phyloP scores from a whole-genome alignment of 2,797 vertebrate genomes.

The Anolis apletophallus region DNA sequence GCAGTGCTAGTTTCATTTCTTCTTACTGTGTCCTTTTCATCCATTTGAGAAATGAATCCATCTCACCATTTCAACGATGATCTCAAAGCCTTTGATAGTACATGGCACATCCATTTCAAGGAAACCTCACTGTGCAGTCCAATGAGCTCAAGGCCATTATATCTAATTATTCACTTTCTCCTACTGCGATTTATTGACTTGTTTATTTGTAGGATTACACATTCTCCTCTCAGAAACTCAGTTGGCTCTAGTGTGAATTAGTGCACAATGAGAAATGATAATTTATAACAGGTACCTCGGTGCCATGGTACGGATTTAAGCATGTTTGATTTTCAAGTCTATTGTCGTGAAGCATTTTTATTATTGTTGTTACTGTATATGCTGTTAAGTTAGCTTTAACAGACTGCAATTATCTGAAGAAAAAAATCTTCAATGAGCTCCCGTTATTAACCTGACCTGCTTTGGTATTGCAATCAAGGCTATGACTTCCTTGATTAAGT shows the following conservation, averaged over 20 bases:
- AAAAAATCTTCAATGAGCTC: no score
- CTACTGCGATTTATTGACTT: constrained; percentile 34
- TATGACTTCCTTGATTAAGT: no score
- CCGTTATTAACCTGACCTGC: no score
- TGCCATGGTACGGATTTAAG: neutral
- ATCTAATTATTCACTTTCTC: constrained; percentile 42
- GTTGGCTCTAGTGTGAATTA: neutral
- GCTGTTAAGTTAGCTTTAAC: no score
- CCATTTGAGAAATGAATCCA: neutral
- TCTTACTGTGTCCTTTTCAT: constrained; percentile 11
- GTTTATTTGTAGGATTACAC: constrained; percentile 34
- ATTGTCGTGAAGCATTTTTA: neutral
- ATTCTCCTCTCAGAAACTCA: constrained; percentile 32
- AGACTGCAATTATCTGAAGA: no score
- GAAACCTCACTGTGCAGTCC: constrained; percentile 1
- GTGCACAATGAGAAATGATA: neutral
- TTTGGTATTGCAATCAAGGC: no score
- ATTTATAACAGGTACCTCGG: neutral
- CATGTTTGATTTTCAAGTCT: neutral
- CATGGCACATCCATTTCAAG: constrained; percentile 15
- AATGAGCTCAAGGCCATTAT: neutral
- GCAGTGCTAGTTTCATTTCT: constrained; percentile 20
- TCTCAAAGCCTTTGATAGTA: neutral
- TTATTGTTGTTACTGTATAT: neutral
- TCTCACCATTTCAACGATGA: neutral